These are phyloP conservation scores for Patagioenas fasciata DNA, from an alignment of 2,113 vertebrate genomes.

Conservation along the genomic window DNA sequence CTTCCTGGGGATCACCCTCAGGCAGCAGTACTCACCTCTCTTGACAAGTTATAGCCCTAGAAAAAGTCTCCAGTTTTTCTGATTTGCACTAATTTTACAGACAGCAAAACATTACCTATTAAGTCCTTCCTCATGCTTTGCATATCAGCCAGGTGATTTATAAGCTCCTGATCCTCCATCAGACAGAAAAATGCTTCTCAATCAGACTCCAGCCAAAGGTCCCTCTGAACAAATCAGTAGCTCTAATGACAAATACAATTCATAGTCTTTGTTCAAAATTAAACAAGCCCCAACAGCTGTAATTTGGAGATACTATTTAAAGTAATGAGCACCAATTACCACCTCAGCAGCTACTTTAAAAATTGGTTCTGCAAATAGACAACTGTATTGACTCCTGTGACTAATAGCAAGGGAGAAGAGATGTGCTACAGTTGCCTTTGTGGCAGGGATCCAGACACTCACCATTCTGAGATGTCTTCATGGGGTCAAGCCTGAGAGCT, in stretches of 20 bases:
- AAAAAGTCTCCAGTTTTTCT: not conserved
- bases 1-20: not conserved
- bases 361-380: not conserved
- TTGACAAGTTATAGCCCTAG: not conserved
- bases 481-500: not conserved
- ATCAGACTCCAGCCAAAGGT: not conserved
- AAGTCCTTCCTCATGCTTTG: not conserved
- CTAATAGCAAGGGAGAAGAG: not conserved
- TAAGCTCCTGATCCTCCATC: not conserved
- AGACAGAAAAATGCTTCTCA: not conserved
- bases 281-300: not conserved
- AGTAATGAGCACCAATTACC: not conserved
- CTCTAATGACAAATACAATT: not conserved
- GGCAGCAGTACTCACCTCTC: not conserved
- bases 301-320: not conserved
- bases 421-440: not conserved
- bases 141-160: not conserved
- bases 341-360: not conserved
- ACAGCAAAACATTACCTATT: not conserved
- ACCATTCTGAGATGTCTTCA: not conserved
- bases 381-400: not conserved
- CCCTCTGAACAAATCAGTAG: not conserved
- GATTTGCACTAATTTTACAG: not conserved
- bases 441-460: not conserved
- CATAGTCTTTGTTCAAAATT: conserved; percentile 18